Evolutionary conservation across 2,888 invertebrate genomes (phyloP).

Genomic region (Bedellia somnulentella): DNA sequence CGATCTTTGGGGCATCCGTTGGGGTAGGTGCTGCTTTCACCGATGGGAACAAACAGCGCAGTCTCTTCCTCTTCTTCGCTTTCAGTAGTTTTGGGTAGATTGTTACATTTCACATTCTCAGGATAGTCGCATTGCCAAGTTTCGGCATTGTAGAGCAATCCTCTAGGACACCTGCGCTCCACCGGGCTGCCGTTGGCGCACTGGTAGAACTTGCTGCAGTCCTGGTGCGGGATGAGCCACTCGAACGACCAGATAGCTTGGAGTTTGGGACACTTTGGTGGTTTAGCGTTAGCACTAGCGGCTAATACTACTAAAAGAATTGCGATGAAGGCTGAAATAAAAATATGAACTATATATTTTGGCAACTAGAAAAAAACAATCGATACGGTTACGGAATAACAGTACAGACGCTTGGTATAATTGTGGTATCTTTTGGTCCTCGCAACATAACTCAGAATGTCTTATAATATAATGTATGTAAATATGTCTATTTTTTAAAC

Average conservation of each 20-base stretch:
- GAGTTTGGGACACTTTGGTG: conserved; percentile 26
- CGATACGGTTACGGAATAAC: too few species aligned
- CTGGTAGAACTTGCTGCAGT: conserved; percentile 67
- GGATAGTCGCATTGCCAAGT: conserved; percentile 63
- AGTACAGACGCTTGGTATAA: too few species aligned
- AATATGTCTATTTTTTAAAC: too few species aligned
- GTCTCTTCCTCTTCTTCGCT: not conserved
- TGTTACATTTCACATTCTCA: conserved; percentile 64
- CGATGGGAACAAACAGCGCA: not conserved
- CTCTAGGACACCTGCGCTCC: conserved; percentile 57
- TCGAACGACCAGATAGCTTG: conserved; percentile 34
- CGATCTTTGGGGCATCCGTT: conserved; percentile 38
- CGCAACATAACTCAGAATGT: too few species aligned
- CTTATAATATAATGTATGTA: too few species aligned
- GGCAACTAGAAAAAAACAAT: too few species aligned
- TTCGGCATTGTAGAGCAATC: conserved; percentile 58
- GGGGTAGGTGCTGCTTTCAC: conserved; percentile 5
- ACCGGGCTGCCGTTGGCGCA: conserved; percentile 66
- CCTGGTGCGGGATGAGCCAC: conserved; percentile 55
- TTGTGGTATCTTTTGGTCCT: too few species aligned
- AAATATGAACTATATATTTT: too few species aligned
- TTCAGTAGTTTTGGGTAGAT: conserved; percentile 19
- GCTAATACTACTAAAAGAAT: conserved; percentile 14
- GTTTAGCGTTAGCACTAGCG: conserved; percentile 12
- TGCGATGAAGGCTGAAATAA: not conserved